Evolutionary conservation across 2,888 invertebrate species (phyloP).

Genomic region (Aromia moschata): DNA sequence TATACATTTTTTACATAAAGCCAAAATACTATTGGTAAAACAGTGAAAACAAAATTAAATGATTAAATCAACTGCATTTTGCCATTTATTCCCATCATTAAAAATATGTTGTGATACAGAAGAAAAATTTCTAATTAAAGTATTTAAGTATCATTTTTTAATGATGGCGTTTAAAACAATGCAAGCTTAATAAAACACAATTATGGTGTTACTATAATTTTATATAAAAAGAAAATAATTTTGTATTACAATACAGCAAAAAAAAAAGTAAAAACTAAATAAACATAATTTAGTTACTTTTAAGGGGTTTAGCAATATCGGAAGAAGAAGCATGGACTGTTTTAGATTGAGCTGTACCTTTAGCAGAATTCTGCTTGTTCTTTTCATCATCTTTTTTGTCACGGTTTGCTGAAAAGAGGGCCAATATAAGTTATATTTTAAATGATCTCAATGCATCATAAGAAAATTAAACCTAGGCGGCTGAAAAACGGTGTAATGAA

Average conservation of each 20-base stretch:
- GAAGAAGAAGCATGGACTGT: conserved; percentile 50
- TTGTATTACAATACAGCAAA: conserved; percentile 38
- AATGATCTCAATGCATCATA: neutral
- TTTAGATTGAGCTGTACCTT: conserved; percentile 58
- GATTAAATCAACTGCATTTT: no score
- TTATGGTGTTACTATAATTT: conserved; percentile 43
- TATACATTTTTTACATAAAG: no score
- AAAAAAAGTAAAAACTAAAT: conserved; percentile 37
- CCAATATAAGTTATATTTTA: conserved; percentile 26
- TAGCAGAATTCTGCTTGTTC: conserved; percentile 59
- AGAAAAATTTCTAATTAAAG: no score
- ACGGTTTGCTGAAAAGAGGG: conserved; percentile 59
- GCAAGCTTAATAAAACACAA: conserved; percentile 42
- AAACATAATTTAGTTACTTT: conserved; percentile 46
- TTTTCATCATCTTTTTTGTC: conserved; percentile 60
- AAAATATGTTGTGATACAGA: no score
- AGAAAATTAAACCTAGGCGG: neutral
- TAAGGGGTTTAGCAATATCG: conserved; percentile 47
- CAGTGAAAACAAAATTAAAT: no score
- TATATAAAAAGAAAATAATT: conserved; percentile 35
- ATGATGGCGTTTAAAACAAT: conserved; percentile 2
- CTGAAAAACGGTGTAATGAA: neutral
- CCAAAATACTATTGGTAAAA: no score
- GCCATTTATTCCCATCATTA: no score
- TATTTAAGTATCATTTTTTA: conserved; percentile 14